A percentile compares a stretch with the other conserved stretches of the same genome.
Conservation (phyloP, 2,888 invertebrate genomes). For the Eugnorisma glareosa region DNA sequence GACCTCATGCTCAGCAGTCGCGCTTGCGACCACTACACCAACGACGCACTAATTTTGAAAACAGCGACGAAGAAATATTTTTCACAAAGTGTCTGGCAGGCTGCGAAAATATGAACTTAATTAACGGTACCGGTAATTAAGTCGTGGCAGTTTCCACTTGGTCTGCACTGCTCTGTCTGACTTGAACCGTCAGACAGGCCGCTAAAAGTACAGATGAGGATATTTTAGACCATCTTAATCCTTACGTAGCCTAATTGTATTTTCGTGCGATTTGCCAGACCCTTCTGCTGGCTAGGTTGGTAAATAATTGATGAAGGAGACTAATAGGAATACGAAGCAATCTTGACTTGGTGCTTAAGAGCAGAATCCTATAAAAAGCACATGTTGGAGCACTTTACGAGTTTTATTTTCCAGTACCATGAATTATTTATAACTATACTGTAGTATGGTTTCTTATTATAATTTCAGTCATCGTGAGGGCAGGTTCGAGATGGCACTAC, state of each 20-base stretch:
- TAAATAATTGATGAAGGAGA: slow-evolving; percentile 16
- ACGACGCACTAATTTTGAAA: not conserved
- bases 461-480: not conserved
- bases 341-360: not conserved
- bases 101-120: not conserved
- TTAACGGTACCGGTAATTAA: not conserved
- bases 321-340: slow-evolving; percentile 4
- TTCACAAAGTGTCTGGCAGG: not conserved
- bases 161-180: not conserved
- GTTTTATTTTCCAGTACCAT: not conserved
- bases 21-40: not conserved
- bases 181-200: not conserved
- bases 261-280: not conserved
- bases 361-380: not conserved
- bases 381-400: not conserved
- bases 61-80: not conserved
- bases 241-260: not conserved
- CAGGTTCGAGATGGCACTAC: not conserved
- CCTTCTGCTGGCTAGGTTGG: not conserved
- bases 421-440: not conserved
- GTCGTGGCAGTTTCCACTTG: not conserved
- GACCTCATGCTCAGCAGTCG: no score
- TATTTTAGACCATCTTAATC: not conserved
- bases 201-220: not conserved
- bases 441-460: not conserved